Base-by-base conservation (phyloP, 2,797 vertebrate species). In the Pseudotriccus pelzelni region DNA sequence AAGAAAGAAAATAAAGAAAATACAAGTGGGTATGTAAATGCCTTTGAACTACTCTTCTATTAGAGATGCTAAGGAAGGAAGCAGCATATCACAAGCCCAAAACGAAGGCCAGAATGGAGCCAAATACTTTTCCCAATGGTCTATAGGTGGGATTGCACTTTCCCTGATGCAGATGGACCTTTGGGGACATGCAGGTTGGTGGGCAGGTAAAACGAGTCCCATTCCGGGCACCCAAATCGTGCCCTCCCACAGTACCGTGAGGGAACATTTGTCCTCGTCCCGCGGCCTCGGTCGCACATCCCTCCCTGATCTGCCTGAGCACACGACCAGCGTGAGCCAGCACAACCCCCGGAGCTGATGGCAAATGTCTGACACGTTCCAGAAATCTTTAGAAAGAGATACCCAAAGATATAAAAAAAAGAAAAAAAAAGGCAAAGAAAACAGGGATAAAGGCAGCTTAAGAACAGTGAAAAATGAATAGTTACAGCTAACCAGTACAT, bases 201-300 rank as follows among this genome's bases (percentile, higher is more conserved):
- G 8, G 16, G 37, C 24, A 50, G 25, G 39, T 62, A 12, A 72
- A 74, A 1, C 1, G 41, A 39, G 23, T 30, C 28, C 27, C n/a
- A 3, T 36, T 46, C 56, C 46, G 1, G 6, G 49, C 25, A 22
- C 41, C 64, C 34, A 53, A 58, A 46, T 37, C 12, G 32, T 14
- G 68, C 43, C 22, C 68, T 72, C 50, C 22, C 34, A 6, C 10
- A 25, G 10, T 9, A 36, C 60, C 34, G 36, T 20, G 28, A 49
- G 49, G 43, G 74, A 93, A 69, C 18, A 46, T 43, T 24, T 28
- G 32, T 23, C 62, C 64, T 64, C 50, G 10, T 19, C 16, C 43
- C 2, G 0, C 12, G 44, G 87, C 84, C 60, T 69, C 0, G 0
- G 52, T 21, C 2, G 1, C 50, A 44, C 47, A 66, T 44, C 86